Base-by-base conservation (phyloP, 2,797 vertebrate genomes). In the Myotis pilosus region DNA sequence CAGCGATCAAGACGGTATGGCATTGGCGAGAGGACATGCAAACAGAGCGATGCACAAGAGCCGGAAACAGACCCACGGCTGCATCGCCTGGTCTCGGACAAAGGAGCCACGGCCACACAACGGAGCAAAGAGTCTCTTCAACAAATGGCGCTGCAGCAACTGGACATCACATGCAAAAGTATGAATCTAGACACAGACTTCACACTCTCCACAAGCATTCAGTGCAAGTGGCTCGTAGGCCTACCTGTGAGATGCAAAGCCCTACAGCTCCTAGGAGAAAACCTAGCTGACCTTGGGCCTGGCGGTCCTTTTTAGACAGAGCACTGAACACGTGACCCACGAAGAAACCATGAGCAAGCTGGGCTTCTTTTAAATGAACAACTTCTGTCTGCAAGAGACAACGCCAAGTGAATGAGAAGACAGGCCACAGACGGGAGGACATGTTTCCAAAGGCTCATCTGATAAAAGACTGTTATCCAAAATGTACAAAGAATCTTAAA, bases 1-100 rank as follows among this genome's bases (percentile, higher is more conserved):
- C 1, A 16, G 17, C 6, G 2, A 10, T 3, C 7, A 1, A 9
- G 17, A 5, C 13, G 36, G 36, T 0, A 3, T 0, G 15, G 25
- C n/a, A 0, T 0, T 3, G 7, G 19, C 2, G 23, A 10, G 28
- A 66, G 78, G 23, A n/a, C 5, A 16, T 5, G 9, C 53, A 30
- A 9, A 38, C 0, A 8, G 17, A 15, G 16, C 36, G 0, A 8
- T 3, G 28, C 60, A 30, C 28, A 15, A 28, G 25, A 15, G 60
- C 44, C 23, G 11, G 36, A 68, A 13, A 53, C 0, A 25, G 92
- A 23, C 44, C 12, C 16, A 1, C 11, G 17, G 23, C 17, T 2
- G 5, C 2, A 1, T 6, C 62, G 22, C 0, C 22, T 5, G 20
- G 28, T 1, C 36, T 1, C 3, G 11, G n/a, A 41, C 25, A 41